Evolutionary conservation across 2,113 vertebrate genomes (phyloP), one percentile per base, ranked within the genome.

Genomic region (Lethenteron reissneri): DNA sequence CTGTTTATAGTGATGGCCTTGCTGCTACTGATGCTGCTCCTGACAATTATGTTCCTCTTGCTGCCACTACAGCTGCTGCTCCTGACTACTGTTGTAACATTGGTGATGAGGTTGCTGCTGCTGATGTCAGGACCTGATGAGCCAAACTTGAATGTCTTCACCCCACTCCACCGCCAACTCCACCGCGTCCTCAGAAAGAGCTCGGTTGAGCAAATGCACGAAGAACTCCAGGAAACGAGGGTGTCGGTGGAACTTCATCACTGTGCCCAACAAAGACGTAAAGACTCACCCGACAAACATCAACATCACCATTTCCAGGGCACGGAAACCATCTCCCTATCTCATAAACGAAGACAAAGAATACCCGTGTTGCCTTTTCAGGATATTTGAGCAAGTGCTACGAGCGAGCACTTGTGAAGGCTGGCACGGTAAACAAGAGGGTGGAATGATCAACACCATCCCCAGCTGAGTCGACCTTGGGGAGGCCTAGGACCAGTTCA

Each of bases 181-280:
- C 73, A 82, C 79, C 14, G 82, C 81, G 76, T 89, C 86, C 75
- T 90, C 86, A 71, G 83, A 81, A 75, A 89, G 59, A 56, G 81
- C 79, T 81, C 84, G 89, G 71, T 83, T 79, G 74, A 97, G 78
- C 72, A 92, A 76, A 69, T 83, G 80, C 8, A 81, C 81, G 56
- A 88, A 86, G 76, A 85, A 85, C 77, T 95, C 89, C 74, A 88
- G 78, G 76, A 96, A 95, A 76, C 82, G 81, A 15, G 78, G 56
- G 62, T 80, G 82, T 1, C 75, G 75, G 76, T 79, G 86, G 76
- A 88, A 83, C 77, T 86, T 89, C 83, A 89, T 83, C 73, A 95
- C 94, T 97, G 76, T 19, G 70, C 74, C 74, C 76, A 75, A 8
- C 78, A 62, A 76, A 2, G 74, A 74, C 72, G 72, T 57, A 74